Percentiles rank a stretch among this genome's conserved stretches.
Evolutionary conservation across 2,113 vertebrate genomes (phyloP).

Genomic region (Patagioenas fasciata): DNA sequence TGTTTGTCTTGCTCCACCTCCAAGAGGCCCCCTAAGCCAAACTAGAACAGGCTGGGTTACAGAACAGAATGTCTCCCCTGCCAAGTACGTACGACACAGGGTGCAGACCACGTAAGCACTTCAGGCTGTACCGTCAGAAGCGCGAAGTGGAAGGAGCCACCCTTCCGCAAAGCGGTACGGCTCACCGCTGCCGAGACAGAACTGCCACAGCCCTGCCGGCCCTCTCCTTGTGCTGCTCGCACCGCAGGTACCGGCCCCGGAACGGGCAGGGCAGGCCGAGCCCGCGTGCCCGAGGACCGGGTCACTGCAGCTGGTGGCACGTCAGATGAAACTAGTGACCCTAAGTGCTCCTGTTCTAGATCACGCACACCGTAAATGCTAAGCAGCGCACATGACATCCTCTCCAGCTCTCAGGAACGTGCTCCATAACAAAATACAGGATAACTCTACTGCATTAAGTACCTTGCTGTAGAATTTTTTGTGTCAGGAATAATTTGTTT

Average conservation of each 20-base stretch:
- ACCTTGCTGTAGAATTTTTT: background rate
- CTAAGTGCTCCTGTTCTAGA: background rate
- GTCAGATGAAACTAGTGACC: background rate
- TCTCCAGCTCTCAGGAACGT: background rate
- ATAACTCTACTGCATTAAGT: background rate
- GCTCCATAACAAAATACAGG: rapidly evolving
- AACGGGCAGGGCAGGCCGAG: background rate
- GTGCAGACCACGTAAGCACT: background rate
- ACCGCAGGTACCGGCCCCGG: background rate
- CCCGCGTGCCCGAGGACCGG: rapidly evolving
- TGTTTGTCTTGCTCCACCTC: background rate
- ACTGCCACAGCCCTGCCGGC: background rate
- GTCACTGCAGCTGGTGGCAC: background rate
- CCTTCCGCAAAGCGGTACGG: background rate
- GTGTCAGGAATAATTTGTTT: background rate
- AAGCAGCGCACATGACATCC: rapidly evolving
- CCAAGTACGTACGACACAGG: background rate
- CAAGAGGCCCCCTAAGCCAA: background rate
- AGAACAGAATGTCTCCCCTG: background rate
- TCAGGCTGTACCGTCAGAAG: background rate
- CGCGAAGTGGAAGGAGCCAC: background rate
- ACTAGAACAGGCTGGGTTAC: background rate
- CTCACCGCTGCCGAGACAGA: background rate
- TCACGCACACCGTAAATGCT: background rate
- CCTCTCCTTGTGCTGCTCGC: background rate